Percentiles rank a stretch among this genome's conserved stretches.
These are phyloP conservation scores for Stomatorhinus ivindoensis DNA, from an alignment of 2,113 vertebrate species.

Conservation along the genomic window DNA sequence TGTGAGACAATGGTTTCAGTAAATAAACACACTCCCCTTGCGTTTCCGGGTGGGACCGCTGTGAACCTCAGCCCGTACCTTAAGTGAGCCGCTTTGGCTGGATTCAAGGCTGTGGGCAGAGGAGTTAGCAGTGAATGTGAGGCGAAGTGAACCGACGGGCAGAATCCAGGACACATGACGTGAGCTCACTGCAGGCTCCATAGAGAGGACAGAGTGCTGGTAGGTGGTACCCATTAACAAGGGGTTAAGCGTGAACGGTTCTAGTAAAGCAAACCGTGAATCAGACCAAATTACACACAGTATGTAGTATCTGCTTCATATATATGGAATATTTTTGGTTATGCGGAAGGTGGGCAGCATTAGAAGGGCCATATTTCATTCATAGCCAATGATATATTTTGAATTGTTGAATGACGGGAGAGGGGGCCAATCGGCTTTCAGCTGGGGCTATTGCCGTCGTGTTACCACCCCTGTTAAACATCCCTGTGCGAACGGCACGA, in stretches of 20 bases:
- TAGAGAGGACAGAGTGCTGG: too few species aligned
- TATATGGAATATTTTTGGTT: neutral
- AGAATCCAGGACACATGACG: neutral
- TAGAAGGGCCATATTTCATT: neutral
- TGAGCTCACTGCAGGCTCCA: too few species aligned
- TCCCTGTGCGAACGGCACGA: neutral
- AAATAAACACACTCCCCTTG: neutral
- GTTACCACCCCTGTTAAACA: neutral
- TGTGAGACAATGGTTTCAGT: neutral
- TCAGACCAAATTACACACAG: neutral
- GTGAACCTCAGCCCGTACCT: slow-evolving; percentile 41
- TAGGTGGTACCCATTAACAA: neutral
- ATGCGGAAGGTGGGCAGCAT: neutral
- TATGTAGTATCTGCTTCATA: neutral
- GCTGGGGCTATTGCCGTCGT: neutral
- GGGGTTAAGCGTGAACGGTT: neutral
- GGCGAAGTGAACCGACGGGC: neutral
- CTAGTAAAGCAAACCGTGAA: neutral
- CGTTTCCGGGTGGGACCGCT: neutral
- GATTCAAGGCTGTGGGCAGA: slow-evolving; percentile 43
- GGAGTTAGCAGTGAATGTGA: slow-evolving; percentile 7
- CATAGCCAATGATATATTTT: neutral
- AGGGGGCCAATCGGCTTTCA: neutral
- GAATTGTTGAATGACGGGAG: neutral
- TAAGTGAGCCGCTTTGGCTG: slow-evolving; percentile 54